phyloP scores from a whole-genome alignment of 2,113 vertebrate genomes.

The Lophius piscatorius region DNA sequence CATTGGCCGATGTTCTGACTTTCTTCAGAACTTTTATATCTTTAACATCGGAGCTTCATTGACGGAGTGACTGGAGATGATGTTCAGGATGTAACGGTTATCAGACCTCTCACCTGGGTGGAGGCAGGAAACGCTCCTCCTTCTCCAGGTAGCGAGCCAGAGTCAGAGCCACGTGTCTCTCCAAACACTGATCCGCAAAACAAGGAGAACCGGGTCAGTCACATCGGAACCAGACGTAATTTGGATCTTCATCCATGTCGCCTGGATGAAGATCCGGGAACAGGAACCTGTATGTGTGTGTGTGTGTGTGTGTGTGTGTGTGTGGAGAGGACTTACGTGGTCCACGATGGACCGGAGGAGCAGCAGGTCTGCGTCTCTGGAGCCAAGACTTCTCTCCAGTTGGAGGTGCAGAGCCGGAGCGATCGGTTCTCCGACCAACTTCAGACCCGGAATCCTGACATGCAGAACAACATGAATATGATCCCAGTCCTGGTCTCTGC shows the following conservation, averaged over 20 bases:
- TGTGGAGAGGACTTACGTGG: constrained; percentile 79
- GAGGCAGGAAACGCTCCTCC: constrained; percentile 91
- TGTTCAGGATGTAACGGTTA: neutral
- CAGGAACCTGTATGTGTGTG: too few relatives aligned
- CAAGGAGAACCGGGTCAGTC: too few relatives aligned
- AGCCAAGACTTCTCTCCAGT: constrained; percentile 85
- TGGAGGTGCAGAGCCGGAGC: constrained; percentile 92
- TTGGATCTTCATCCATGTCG: too few relatives aligned
- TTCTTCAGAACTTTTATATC: too few relatives aligned
- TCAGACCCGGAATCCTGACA: constrained; percentile 87
- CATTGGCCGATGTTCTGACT: too few relatives aligned
- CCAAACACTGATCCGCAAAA: constrained; percentile 84
- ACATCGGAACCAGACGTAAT: too few relatives aligned
- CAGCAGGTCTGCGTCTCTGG: constrained; percentile 85
- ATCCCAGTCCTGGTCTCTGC: too few relatives aligned
- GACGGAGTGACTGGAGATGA: too few relatives aligned
- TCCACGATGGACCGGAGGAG: constrained; percentile 86
- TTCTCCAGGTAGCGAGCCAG: constrained; percentile 93
- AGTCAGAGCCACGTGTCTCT: constrained; percentile 86
- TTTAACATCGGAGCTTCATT: too few relatives aligned
- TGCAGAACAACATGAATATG: neutral
- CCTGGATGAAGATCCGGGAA: too few relatives aligned
- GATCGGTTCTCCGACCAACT: constrained; percentile 84
- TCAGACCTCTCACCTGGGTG: constrained; percentile 84
- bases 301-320: too few relatives aligned